These are phyloP conservation scores for Drosophila burlai DNA, from an alignment of 1,140 invertebrate species.

Conservation along the genomic window DNA sequence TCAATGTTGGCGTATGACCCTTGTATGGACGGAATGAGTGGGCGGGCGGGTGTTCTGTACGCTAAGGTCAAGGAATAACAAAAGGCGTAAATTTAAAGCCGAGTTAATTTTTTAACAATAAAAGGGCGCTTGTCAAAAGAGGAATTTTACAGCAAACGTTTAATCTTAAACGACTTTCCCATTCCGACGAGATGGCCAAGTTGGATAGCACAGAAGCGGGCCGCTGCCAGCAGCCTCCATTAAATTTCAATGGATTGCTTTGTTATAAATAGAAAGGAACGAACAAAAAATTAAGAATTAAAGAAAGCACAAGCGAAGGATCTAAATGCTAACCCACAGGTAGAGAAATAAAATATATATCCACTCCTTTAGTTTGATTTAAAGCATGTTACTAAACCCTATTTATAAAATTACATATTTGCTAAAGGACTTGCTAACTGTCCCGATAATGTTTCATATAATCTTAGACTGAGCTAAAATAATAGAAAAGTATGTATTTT, in stretches of 20 bases:
- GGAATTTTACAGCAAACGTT: constrained; percentile 73
- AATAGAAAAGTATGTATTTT: background rate
- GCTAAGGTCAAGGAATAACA: constrained; percentile 76
- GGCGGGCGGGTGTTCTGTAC: constrained; percentile 33
- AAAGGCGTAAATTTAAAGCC: constrained; percentile 82
- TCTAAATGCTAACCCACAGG: constrained; percentile 7
- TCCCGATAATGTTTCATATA: background rate
- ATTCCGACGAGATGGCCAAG: constrained; percentile 28
- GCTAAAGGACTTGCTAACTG: too few species aligned
- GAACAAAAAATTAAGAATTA: background rate
- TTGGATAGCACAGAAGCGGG: constrained; percentile 29
- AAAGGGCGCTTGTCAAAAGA: constrained; percentile 74
- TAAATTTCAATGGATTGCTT: constrained; percentile 52
- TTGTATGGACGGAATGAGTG: constrained; percentile 13
- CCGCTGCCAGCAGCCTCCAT: constrained; percentile 22
- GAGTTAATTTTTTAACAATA: constrained; percentile 82
- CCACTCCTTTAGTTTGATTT: background rate
- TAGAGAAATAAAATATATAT: background rate
- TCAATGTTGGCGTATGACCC: constrained; percentile 60
- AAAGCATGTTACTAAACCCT: background rate
- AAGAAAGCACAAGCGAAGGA: constrained; percentile 7
- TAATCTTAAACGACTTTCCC: constrained; percentile 75
- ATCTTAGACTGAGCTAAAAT: background rate
- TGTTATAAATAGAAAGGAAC: constrained; percentile 42
- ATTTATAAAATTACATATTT: too few species aligned